Base-by-base conservation (phyloP, 2,797 vertebrate species). In the Sphenodon punctatus region DNA sequence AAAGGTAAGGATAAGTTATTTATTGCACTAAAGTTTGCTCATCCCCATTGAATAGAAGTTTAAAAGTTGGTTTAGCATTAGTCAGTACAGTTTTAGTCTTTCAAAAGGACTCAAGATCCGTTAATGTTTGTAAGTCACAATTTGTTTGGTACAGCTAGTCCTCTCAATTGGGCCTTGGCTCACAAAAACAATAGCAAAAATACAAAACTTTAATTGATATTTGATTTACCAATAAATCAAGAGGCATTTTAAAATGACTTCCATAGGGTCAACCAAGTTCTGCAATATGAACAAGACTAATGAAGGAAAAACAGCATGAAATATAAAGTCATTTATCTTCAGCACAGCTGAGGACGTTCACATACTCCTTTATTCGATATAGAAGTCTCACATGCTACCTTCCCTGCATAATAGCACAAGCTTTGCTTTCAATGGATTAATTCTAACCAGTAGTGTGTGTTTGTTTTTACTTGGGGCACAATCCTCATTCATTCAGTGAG, bases 31-130 rank as follows among this genome's bases (percentile, higher is more conserved):
- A 67, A 72, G 22, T 30, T 45, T 71, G 49, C 56, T 80, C 14
- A 67, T 38, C 25, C 38, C 14, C 27, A 27, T 53, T 43, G 38
- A n/a, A 43, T 25, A 68, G 20, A 75, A 42, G 56, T 78, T 58
- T 83, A 9, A 64, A 81, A 88, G 36, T 9, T 80, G 48, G 68
- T 63, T 74, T 68, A 75, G 48, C 69, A 66, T 20, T n/a, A 71
- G 34, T 65, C 36, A 32, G 30, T 53, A 23, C 38, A 53, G 2
- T 13, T 34, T 4, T 74, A 58, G 30, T 9, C 20, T 16, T 78
- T 30, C 17, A 27, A 68, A 81, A 46, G 25, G 80, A 45, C 42
- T 68, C 25, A 68, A 55, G 5, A 4, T 15, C 20, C 3, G 4
- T 73, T 5, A 64, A 74, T 72, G 63, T 38, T 5, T 19, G 23